Base-by-base conservation (phyloP, 2,113 vertebrate genomes). In the Gallinago undulata region DNA sequence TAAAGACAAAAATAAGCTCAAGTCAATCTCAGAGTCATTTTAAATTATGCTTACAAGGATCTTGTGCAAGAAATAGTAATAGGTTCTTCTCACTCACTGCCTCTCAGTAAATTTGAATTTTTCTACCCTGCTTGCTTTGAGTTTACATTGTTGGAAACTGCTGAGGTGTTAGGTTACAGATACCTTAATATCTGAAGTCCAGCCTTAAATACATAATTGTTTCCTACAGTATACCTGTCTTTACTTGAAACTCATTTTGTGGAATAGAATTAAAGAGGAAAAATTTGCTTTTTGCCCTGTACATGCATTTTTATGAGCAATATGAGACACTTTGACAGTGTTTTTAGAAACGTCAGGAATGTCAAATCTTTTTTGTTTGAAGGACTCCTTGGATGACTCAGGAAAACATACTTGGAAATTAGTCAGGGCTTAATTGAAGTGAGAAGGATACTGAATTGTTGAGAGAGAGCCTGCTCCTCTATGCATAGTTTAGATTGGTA, bases 381-480 rank as follows among this genome's bases (percentile, higher is more conserved):
- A 94, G 62, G 37, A 69, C 69, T 89, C 1, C 51, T 75, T 78
- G 69, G 47, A 94, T 95, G 93, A 96, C 89, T 97, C 92, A 94
- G 86, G 77, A 62, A 85, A 87, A 94, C 62, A 66, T 87, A 35
- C 53, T 91, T 94, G 84, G 77, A 94, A 94, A 82, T 89, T 62
- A 91, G 69, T 94, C 94, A 96, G 50, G 45, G 66, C 33, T 93
- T 95, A 94, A 92, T 51, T 94, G 66, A 89, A 95, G 72, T 89
- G 73, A 48, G 56, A 83, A 60, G 64, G 53, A 53, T 79, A 45
- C 67, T 75, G 75, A 92, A 78, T 59, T 66, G 33, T 57, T 62
- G n/a, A 94, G 56, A 93, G 33, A 12, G 30, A 57, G 10, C 37
- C 74, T 80, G 13, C 2, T 84, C 7, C 16, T 11, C 9, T 73